Base-by-base conservation (phyloP, 2,888 invertebrate genomes). In the Pediacus dermestoides region DNA sequence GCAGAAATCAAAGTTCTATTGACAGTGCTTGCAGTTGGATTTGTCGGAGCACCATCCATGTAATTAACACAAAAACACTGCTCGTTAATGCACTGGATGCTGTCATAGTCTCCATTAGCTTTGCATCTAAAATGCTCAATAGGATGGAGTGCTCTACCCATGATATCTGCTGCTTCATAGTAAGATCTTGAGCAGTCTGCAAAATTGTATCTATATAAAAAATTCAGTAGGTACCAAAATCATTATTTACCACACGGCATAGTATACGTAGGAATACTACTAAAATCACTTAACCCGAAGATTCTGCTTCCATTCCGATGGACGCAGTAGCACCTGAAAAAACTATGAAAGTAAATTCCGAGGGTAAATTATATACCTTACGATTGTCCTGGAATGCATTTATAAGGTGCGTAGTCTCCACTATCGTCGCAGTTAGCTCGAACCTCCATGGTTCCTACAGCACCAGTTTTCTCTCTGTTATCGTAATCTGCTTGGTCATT, bases 341-440 rank as follows among this genome's bases (percentile, higher is more conserved):
- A 18, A 16, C n/a, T 16, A 37, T 26, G n/a, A 30, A 14, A 22
- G 11, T 16, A 13, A 21, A 15, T 28, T 30, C 4, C 34, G 10
- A 26, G 36, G 16, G 14, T 8, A 2, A 18, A 21, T 10, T 15
- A 28, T 37, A n/a, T 13, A 16, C 26, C 74, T 72, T 71, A 84
- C 84, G 80, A 75, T 50, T 82, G 80, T 10, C 80, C 80, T 1
- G 80, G 78, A 10, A 80, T 73, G 52, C 85, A 85, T 46, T 76
- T 72, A 27, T 74, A 72, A 1, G 77, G 63, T 0, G 68, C 68
- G 51, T 68, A 82, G n/a, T 69, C 63, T 0, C 83, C 85, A 48
- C 78, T 76, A 1, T 71, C 75, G 55, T 83, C 80, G 56, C 85
- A 86, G 3, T 63, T 58, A 0, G 82, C 80, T 8, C 77, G 61